Evolutionary conservation across 2,888 invertebrate species (phyloP).

Genomic region (Erebia aethiops): DNA sequence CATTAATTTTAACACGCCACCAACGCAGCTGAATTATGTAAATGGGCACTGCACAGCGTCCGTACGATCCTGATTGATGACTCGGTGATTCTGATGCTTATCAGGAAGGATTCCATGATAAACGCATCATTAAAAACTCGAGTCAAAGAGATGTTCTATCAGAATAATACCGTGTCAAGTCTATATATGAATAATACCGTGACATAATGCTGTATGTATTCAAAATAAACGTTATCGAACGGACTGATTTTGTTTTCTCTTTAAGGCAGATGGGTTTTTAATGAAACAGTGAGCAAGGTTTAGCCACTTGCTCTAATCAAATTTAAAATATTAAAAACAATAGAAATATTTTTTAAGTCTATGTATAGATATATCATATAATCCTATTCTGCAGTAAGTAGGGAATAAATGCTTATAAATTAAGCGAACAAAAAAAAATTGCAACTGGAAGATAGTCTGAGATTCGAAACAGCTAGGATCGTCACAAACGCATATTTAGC

Average conservation of each 20-base stretch:
- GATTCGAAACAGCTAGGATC: too few species aligned
- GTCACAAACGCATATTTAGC: too few species aligned
- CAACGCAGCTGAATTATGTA: slow-evolving; percentile 68
- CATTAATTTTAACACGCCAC: slow-evolving; percentile 49
- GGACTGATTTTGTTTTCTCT: not conserved
- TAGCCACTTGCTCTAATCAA: too few species aligned
- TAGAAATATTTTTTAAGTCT: not conserved
- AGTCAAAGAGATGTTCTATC: slow-evolving; percentile 40
- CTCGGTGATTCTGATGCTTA: slow-evolving; percentile 41
- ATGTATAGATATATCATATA: too few species aligned
- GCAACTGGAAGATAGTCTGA: too few species aligned
- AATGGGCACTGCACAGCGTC: slow-evolving; percentile 69
- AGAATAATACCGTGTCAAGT: slow-evolving; percentile 12
- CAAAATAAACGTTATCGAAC: not conserved
- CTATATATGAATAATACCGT: slow-evolving; percentile 1
- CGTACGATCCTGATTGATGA: slow-evolving; percentile 74
- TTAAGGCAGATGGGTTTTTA: not conserved
- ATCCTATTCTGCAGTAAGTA: too few species aligned
- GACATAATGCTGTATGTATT: not conserved
- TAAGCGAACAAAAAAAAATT: too few species aligned
- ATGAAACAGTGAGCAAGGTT: too few species aligned
- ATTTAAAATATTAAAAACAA: too few species aligned
- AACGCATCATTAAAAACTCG: slow-evolving; percentile 48
- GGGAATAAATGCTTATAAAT: too few species aligned
- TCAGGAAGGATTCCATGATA: slow-evolving; percentile 48